Evolutionary conservation across 1,140 invertebrate species (phyloP).

Genomic region (Leptonema lineaticorne): DNA sequence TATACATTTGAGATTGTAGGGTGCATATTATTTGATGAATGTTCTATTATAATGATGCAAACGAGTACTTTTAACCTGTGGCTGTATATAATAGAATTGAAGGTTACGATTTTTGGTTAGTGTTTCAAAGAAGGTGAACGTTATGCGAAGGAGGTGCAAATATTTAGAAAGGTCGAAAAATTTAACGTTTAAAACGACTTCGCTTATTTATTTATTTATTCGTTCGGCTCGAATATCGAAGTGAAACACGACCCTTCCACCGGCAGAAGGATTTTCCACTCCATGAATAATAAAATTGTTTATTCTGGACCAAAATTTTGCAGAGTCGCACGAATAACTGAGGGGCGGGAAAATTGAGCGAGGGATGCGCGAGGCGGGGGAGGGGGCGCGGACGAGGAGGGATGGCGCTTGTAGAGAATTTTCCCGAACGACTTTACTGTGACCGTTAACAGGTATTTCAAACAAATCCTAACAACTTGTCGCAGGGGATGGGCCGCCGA

Average conservation of each 20-base stretch:
- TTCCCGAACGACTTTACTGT: background rate
- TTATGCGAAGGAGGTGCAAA: too few relatives aligned
- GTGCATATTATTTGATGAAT: too few relatives aligned
- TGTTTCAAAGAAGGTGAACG: too few relatives aligned
- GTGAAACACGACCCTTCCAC: constrained; percentile 3
- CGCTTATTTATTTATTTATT: constrained; percentile 26
- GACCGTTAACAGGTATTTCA: constrained; percentile 30
- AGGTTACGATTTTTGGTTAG: too few relatives aligned
- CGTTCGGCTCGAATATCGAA: constrained; percentile 20
- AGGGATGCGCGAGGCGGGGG: background rate
- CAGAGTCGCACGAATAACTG: too few relatives aligned
- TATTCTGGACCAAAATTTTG: constrained; percentile 29
- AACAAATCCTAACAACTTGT: constrained; percentile 28
- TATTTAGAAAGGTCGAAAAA: background rate
- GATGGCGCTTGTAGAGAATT: too few relatives aligned
- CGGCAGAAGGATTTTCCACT: constrained; percentile 19
- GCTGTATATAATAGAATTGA: too few relatives aligned
- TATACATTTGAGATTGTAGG: too few relatives aligned
- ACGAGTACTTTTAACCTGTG: too few relatives aligned
- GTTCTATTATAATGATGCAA: too few relatives aligned
- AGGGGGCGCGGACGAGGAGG: background rate
- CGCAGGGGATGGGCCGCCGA: constrained; percentile 25
- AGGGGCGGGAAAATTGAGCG: too few relatives aligned
- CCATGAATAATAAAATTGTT: constrained; percentile 34
- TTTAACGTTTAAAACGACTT: constrained; percentile 1